Conservation (phyloP, 2,113 vertebrate genomes). For the Dasyurus viverrinus region DNA sequence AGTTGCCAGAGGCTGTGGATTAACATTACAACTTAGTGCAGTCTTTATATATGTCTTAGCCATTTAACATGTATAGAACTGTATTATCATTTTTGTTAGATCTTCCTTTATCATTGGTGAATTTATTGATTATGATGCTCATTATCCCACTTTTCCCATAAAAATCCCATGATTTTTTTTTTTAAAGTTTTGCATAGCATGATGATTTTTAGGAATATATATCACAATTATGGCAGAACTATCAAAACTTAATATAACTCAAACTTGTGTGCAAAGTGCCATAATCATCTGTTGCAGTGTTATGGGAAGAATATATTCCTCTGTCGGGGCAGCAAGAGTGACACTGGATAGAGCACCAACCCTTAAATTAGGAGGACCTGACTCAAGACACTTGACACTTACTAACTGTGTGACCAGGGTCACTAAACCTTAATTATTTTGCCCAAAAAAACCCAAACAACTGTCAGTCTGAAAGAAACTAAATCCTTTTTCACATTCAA, state of each 20-base stretch:
- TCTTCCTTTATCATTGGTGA: background rate
- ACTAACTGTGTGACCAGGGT: too few species aligned
- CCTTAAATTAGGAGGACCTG: too few species aligned
- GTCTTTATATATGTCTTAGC: background rate
- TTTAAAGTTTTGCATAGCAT: background rate
- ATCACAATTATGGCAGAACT: background rate
- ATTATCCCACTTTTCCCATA: background rate
- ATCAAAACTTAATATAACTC: background rate
- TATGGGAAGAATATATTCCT: background rate
- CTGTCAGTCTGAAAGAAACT: background rate
- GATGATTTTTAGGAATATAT: background rate
- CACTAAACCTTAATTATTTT: too few species aligned
- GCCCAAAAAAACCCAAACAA: background rate
- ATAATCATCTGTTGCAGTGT: background rate
- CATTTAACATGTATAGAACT: background rate
- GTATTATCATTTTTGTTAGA: background rate
- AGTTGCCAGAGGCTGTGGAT: background rate
- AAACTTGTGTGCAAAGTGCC: background rate
- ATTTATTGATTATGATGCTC: background rate
- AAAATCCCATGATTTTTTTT: background rate
- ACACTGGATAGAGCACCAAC: too few species aligned
- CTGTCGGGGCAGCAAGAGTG: too few species aligned
- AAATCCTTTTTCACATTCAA: too few species aligned
- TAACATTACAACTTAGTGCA: background rate
- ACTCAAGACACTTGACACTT: too few species aligned